These are phyloP conservation scores for Philotrypesis tridentata DNA, from an alignment of 1,140 invertebrate genomes.

Conservation along the genomic window DNA sequence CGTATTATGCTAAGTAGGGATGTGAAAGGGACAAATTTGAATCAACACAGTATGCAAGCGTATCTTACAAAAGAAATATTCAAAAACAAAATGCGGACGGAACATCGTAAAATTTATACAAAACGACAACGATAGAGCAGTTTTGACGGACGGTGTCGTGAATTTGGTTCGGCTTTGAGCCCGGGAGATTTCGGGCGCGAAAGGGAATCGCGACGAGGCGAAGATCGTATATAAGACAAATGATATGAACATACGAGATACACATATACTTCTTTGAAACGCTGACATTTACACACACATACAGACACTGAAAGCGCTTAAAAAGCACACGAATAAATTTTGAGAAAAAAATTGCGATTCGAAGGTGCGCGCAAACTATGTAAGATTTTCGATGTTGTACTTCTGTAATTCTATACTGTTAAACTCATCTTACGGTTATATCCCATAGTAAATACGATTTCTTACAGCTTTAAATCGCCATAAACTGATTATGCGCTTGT, in stretches of 20 bases:
- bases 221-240: slow-evolving; percentile 35
- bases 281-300: slow-evolving; percentile 8
- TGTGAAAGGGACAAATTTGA: not conserved
- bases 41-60: slow-evolving; percentile 35
- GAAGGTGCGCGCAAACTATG: slow-evolving; percentile 33
- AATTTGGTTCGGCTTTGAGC: not conserved
- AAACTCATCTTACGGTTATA: slow-evolving; percentile 46
- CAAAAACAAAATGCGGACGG: not conserved
- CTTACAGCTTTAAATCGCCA: slow-evolving; percentile 10
- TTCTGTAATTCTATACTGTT: slow-evolving; percentile 46
- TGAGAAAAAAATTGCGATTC: slow-evolving; percentile 17
- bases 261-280: slow-evolving; percentile 4
- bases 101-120: slow-evolving; percentile 22
- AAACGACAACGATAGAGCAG: slow-evolving; percentile 30
- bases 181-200: not conserved
- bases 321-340: slow-evolving; percentile 21
- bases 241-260: slow-evolving; percentile 23
- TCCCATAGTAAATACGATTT: slow-evolving; percentile 39
- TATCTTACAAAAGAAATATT: slow-evolving; percentile 31
- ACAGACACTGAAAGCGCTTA: not conserved
- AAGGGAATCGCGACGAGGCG: slow-evolving; percentile 11
- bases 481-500: not conserved
- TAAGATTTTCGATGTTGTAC: slow-evolving; percentile 49
- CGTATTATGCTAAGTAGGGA: slow-evolving; percentile 26
- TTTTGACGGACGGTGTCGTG: slow-evolving; percentile 1